Evolutionary conservation across 2,888 invertebrate genomes (phyloP), one percentile per base, ranked within the genome.

Genomic region (Zaprionus lineosus): DNA sequence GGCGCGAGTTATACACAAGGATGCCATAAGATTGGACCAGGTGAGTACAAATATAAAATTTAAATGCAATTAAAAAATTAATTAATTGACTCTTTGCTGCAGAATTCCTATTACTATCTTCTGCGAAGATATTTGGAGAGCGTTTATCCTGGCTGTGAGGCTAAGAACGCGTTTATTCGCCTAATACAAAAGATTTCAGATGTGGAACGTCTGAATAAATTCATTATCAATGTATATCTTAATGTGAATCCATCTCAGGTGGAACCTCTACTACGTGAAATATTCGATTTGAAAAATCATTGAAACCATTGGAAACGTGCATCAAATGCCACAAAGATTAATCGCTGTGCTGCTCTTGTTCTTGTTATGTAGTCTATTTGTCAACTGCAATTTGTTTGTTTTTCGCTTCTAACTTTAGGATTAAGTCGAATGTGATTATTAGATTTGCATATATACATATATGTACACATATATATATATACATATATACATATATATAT

Each of bases 221-320:
- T 96, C 79, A 94, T 98, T n/a, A 95, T 98, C 5, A 94, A 95
- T 28, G 96, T 98, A 2, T 96, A 97, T 89, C 92, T 98, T 16
- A 96, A 98, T 90, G 96, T 97, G 0, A 97, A 98, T 91, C 97
- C 98, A 19, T 92, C 94, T 58, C 94, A 95, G 87, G 95, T 98
- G 34, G 98, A 98, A 84, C 98, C 98, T 0, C 91, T 98, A 26
- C 91, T 98, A 36, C 95, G 98, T 88, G 98, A 98, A 92, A 97
- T 98, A 87, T 97, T 98, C 84, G 98, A 98, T 91, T 92, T 98
- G 62, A 97, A 97, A 87, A 94, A 91, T 86, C 90, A 90, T 64
- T 90, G 76, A 87, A 34, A 46, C 53, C 36, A 47, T 33, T 28
- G 34, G 39, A 51, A 57, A 55, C 51, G 64, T 41, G 79, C 77